Conservation (phyloP, 2,797 vertebrate genomes). For the Nasua narica region DNA sequence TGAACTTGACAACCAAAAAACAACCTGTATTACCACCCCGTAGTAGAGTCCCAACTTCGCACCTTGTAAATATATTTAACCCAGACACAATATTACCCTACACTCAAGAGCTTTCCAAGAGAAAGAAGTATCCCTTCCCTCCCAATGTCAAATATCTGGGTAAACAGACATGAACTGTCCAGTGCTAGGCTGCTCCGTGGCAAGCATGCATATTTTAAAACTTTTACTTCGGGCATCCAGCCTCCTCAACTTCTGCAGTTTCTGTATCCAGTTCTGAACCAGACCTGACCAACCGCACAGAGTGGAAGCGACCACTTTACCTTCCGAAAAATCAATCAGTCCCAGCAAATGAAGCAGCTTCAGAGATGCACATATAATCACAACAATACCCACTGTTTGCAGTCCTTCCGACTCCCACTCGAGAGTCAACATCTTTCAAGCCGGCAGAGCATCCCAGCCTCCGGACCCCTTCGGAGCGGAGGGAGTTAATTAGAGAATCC, state of each 20-base stretch:
- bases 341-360: slow-evolving; percentile 99
- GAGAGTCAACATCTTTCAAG: slow-evolving; percentile 91
- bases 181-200: not conserved
- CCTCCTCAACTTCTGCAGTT: slow-evolving; percentile 55
- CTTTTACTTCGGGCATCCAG: slow-evolving; percentile 59
- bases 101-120: slow-evolving; percentile 2
- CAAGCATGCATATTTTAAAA: slow-evolving; percentile 69
- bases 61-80: slow-evolving; percentile 7
- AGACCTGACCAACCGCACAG: slow-evolving; percentile 73
- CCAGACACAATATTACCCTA: not conserved
- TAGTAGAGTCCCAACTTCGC: not conserved
- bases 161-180: slow-evolving; percentile 15
- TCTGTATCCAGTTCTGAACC: slow-evolving; percentile 59
- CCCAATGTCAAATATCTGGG: not conserved
- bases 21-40: not conserved
- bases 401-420: slow-evolving; percentile 99
- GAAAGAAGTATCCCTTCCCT: slow-evolving; percentile 28
- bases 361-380: slow-evolving; percentile 97
- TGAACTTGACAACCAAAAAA: not conserved
- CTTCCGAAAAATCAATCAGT: slow-evolving; percentile 99
- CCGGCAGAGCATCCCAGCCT: slow-evolving; percentile 88
- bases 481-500: slow-evolving; percentile 79
- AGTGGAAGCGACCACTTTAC: slow-evolving; percentile 89
- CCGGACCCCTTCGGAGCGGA: slow-evolving; percentile 74
- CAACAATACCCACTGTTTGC: slow-evolving; percentile 98